Base-by-base conservation (phyloP, 2,113 vertebrate genomes). In the Lepisosteus osseus region DNA sequence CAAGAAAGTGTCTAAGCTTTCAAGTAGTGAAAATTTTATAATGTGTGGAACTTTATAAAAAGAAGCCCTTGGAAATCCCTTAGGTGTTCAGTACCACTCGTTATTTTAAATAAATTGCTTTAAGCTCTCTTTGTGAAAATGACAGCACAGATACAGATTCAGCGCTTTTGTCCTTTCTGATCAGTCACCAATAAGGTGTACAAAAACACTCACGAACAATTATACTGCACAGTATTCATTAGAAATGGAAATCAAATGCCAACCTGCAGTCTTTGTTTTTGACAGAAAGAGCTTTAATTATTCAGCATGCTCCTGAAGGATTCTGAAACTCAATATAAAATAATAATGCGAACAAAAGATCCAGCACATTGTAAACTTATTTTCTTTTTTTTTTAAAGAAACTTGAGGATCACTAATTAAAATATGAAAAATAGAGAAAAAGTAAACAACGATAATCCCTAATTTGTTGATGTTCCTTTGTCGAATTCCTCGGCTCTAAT, bases 111-210 rank as follows among this genome's bases (percentile, higher is more conserved):
- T 63, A 4, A 3, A 40, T 40, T 8, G 17, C 47, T 9, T 51
- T 51, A 51, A 51, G 61, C 61, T 40, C 61, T 17, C 17, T 17
- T 40, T 40, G 29, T 29, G 61, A 4, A 63, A 40, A 29, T 9
- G 61, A 63, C 61, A 40, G 59, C n/a, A 63, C 61, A 6, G 29
- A 6, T 40, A 29, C n/a, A 40, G 3, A 63, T 40, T 29, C 61
- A 2, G n/a, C 17, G 61, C 66, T 76, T 29, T 71, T 74, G 64
- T 17, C 74, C 44, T 15, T 40, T 41, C 44, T 73, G 70, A 81
- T 78, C 76, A 75, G 79, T 84, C 61, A 69, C 73, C 78, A 79
- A 77, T 69, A 67, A 5, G 68, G 76, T 8, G 57, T 74, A 63
- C 73, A 79, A 76, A 17, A 47, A 61, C 6, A 47, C 57, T 64